These are phyloP conservation scores for Falco punctatus DNA, from an alignment of 2,113 vertebrate species.

Conservation along the genomic window DNA sequence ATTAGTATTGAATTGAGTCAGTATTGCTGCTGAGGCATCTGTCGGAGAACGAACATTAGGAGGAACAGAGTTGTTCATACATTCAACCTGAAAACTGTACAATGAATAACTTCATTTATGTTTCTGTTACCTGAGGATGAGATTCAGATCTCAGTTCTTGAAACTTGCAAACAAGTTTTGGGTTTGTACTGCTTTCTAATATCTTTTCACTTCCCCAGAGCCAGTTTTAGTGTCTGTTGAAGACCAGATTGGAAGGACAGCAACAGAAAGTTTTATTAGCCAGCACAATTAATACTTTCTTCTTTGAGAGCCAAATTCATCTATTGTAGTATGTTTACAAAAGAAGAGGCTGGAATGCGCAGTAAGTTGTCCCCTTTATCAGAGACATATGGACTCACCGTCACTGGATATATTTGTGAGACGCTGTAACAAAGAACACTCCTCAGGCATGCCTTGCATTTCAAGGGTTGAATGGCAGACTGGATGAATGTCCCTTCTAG, in stretches of 20 bases:
- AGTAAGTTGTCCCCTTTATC: slow-evolving; percentile 72
- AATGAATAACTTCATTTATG: neutral
- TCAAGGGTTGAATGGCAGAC: slow-evolving; percentile 60
- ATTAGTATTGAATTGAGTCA: too few species aligned
- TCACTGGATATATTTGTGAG: slow-evolving; percentile 67
- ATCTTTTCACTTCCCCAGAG: slow-evolving; percentile 66
- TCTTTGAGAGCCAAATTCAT: slow-evolving; percentile 70
- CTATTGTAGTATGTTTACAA: slow-evolving; percentile 71
- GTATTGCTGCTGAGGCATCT: slow-evolving; percentile 16
- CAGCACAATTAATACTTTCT: slow-evolving; percentile 72
- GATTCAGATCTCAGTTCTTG: slow-evolving; percentile 5
- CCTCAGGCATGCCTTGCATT: slow-evolving; percentile 65
- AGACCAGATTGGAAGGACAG: slow-evolving; percentile 62
- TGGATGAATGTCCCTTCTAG: slow-evolving; percentile 58
- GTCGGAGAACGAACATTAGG: neutral
- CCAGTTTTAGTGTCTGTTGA: slow-evolving; percentile 68
- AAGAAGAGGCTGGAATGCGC: slow-evolving; percentile 70
- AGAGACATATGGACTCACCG: slow-evolving; percentile 69
- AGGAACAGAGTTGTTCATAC: neutral
- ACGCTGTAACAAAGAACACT: slow-evolving; percentile 62
- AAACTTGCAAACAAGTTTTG: slow-evolving; percentile 20
- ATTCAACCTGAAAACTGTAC: neutral
- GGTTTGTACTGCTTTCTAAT: neutral
- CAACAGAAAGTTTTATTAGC: slow-evolving; percentile 59
- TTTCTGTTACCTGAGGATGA: neutral